These are phyloP conservation scores for Saimiri boliviensis DNA, from an alignment of 2,113 vertebrate genomes.

Conservation along the genomic window DNA sequence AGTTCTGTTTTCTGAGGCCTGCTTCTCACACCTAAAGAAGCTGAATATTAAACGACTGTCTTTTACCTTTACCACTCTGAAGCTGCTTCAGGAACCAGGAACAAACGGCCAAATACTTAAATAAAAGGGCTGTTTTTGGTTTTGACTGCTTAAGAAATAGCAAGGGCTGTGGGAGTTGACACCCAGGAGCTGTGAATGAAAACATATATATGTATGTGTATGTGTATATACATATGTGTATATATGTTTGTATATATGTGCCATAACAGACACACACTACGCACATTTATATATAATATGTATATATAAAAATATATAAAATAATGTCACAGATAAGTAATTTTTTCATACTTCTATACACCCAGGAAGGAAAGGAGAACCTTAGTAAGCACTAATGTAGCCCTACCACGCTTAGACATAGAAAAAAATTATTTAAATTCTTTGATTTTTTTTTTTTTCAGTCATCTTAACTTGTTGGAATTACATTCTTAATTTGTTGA, in stretches of 20 bases:
- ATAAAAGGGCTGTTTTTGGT: neutral
- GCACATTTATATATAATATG: neutral
- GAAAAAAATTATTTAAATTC: neutral
- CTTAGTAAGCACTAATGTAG: neutral
- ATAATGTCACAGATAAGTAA: neutral
- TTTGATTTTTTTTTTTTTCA: neutral
- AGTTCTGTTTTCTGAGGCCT: neutral
- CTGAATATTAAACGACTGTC: neutral
- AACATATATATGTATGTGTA: neutral
- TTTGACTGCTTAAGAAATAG: neutral
- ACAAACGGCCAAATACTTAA: neutral
- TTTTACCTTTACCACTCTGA: neutral
- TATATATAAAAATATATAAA: neutral
- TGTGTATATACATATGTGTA: neutral
- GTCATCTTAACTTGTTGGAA: neutral
- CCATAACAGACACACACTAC: too few species aligned
- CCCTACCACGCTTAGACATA: neutral
- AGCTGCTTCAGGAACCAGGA: neutral
- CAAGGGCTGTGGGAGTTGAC: neutral
- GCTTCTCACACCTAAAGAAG: neutral
- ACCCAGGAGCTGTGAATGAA: neutral
- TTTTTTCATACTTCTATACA: neutral
- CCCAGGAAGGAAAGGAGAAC: neutral
- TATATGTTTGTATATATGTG: too few species aligned
- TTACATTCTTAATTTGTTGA: conserved; percentile 26